Evolutionary conservation across 2,888 invertebrate genomes (phyloP), one percentile per base, ranked within the genome.

Genomic region (Gortyna flavago): DNA sequence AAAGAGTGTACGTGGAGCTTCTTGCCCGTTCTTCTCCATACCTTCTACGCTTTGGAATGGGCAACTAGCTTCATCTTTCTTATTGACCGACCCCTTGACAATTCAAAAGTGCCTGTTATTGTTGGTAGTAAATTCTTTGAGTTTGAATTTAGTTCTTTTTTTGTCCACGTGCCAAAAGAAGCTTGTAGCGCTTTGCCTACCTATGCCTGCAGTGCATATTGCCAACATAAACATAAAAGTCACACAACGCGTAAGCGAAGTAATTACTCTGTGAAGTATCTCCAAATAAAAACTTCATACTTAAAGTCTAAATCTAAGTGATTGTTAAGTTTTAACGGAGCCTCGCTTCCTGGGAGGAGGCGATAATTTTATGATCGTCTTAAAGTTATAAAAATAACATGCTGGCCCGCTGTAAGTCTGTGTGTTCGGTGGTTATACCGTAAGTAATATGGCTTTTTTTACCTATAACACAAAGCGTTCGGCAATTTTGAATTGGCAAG

Each of bases 221-320:
- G 21, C 13, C 38, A 59, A 21, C 4, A 79, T 44, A 44, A 16
- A 59, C 6, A 25, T 41, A 16, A 72, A 62, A 61, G 9, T 61
- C n/a, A n/a, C 8, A 35, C n/a, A 9, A 76, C 59, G 7, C 13
- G 16, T 41, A 35, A 65, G 16, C 57, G 38, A 68, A 64, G 48
- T 44, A n/a, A 71, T 71, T 62, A 84, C 57, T 59, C 16, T 13
- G 13, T 29, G 5, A 59, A 71, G 35, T 21, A 44, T 32, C 11
- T 41, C 51, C 48, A 44, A 51, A 41, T 65, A 64, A 70, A 65
- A 84, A 84, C 67, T 79, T 79, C n/a, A 64, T 64, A 51, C 41
- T 38, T 71, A 51, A 84, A 66, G 85, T 84, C 70, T 80, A 81
- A 81, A 64, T 84, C 80, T 84, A 84, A 81, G 74, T 84, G 70